Evolutionary conservation across 2,113 vertebrate genomes (phyloP).

Genomic region (Garra rufa): DNA sequence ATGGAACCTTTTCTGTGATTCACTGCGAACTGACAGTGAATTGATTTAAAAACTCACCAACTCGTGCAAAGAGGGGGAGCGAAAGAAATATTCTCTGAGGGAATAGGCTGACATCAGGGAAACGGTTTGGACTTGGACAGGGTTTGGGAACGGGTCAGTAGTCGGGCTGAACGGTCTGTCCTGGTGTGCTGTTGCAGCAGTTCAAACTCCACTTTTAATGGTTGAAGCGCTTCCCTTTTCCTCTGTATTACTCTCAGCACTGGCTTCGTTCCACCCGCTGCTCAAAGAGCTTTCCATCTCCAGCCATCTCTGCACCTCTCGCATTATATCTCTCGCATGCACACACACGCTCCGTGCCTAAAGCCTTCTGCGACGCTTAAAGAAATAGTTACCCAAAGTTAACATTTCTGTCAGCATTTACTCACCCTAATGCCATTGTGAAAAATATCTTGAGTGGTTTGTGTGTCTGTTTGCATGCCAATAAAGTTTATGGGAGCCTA

Average conservation of each 20-base stretch:
- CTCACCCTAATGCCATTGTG: neutral
- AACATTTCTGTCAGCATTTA: neutral
- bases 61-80: neutral
- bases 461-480: neutral
- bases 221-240: neutral
- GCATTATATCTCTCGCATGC: neutral
- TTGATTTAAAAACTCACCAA: neutral
- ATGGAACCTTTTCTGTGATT: neutral
- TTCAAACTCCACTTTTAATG: slow-evolving; percentile 13
- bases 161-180: neutral
- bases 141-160: slow-evolving; percentile 4
- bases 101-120: neutral
- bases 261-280: neutral
- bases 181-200: neutral
- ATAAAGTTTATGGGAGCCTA: too few species aligned
- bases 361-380: neutral
- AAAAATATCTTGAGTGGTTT: neutral
- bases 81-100: neutral
- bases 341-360: neutral
- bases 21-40: too few species aligned
- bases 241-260: slow-evolving; percentile 12
- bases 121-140: neutral
- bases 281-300: slow-evolving; percentile 2
- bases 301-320: neutral
- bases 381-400: neutral